phyloP scores from a whole-genome alignment of 2,113 vertebrate genomes.

The Phrynosoma platyrhinos region DNA sequence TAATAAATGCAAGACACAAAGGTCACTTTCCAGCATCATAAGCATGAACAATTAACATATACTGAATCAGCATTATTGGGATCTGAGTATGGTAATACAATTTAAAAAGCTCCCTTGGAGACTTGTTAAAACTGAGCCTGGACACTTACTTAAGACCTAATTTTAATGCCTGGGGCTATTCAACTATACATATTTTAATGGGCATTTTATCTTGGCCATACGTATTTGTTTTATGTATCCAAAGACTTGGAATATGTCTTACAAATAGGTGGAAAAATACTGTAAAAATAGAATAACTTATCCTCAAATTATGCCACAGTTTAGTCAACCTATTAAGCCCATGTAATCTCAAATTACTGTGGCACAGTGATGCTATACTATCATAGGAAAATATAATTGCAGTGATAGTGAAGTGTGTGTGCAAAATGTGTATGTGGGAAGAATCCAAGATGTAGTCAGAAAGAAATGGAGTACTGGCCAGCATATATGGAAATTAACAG shows the following conservation, averaged over 20 bases:
- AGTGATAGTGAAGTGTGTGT: neutral
- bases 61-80: constrained; percentile 23
- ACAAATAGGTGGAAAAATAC: neutral
- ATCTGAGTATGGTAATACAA: constrained; percentile 25
- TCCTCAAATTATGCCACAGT: neutral
- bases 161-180: constrained; percentile 5
- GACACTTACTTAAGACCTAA: neutral
- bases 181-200: constrained; percentile 10
- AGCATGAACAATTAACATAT: neutral
- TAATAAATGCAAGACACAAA: constrained; percentile 18
- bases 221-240: constrained; percentile 6
- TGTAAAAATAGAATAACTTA: neutral
- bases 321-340: neutral
- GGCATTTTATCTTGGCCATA: constrained; percentile 2
- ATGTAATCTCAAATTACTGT: neutral
- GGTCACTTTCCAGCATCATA: constrained; percentile 24
- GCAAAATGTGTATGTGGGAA: neutral
- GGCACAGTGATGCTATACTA: neutral
- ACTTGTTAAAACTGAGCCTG: constrained; percentile 31
- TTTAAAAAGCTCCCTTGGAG: constrained; percentile 18
- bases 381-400: neutral
- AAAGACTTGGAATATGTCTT: neutral
- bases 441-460: neutral
- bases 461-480: neutral
- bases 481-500: no score